Conservation (phyloP, 2,797 vertebrate genomes). For the Karalla daura region DNA sequence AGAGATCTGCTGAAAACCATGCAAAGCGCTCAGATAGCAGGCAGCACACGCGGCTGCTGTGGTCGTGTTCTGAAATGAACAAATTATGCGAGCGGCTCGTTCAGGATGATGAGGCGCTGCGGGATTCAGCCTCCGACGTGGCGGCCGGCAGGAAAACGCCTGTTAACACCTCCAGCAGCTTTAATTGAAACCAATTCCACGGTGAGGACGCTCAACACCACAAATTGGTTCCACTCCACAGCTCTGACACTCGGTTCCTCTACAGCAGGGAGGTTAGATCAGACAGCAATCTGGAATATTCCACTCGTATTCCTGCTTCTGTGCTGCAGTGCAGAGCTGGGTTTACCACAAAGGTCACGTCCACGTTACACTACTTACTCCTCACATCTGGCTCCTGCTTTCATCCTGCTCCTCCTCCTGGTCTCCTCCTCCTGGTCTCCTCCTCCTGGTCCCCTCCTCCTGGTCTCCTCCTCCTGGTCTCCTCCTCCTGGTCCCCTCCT, state of each 20-base stretch:
- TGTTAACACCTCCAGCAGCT: neutral
- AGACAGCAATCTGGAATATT: too few relatives aligned
- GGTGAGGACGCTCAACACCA: neutral
- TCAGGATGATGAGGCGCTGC: neutral
- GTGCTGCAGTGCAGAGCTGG: too few relatives aligned
- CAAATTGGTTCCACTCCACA: constrained; percentile 27
- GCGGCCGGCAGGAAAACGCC: constrained; percentile 6
- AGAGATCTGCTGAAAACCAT: constrained; percentile 1
- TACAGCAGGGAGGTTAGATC: too few relatives aligned
- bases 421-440: too few relatives aligned
- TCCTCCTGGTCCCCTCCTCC: too few relatives aligned
- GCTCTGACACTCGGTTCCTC: neutral
- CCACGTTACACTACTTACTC: too few relatives aligned
- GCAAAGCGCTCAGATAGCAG: neutral
- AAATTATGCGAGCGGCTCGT: neutral
- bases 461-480: too few relatives aligned
- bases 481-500: too few relatives aligned
- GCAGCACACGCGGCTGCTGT: neutral
- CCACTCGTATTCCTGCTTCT: too few relatives aligned
- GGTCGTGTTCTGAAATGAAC: neutral
- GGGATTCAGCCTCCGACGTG: constrained; percentile 5
- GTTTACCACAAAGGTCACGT: too few relatives aligned
- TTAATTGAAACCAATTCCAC: constrained; percentile 40
- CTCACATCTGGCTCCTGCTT: too few relatives aligned
- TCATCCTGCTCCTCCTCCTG: too few relatives aligned